Base-by-base conservation (phyloP, 2,113 vertebrate genomes). In the Struthio camelus region DNA sequence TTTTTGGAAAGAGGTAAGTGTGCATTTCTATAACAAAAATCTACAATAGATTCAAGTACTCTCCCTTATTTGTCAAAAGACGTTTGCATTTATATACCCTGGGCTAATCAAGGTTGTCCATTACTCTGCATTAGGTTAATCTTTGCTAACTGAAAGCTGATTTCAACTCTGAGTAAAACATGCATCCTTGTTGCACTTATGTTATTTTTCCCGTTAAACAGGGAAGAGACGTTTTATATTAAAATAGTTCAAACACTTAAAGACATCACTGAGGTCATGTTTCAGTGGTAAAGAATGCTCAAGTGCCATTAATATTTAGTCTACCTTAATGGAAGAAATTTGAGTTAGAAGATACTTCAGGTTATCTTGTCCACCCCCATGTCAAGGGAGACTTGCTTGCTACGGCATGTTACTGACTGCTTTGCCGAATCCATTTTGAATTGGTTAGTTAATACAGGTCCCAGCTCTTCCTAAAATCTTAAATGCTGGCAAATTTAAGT, bases 251-350 rank as follows among this genome's bases (percentile, higher is more conserved):
- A 96, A 94, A 95, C 65, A 71, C 67, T 38, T 40, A 91, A 97
- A 96, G 87, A 76, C 72, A 95, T 85, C 79, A 71, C n/a, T 78
- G 87, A 95, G 94, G 91, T 96, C 93, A 95, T 54, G 93, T 97
- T 97, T 95, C 96, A 95, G 91, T 2, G 4, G 85, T 96, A 96
- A 93, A 97, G 95, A 96, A 96, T 69, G 67, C 85, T 87, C 50
- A 11, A 73, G 75, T 90, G 93, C 82, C 96, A 97, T 97, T 97
- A 97, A 96, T 97, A 97, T 97, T 97, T 97, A 97, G 87, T 88
- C 79, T 87, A 96, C 91, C 93, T 96, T 93, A 94, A 95, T 65
- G 94, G 95, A 95, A 97, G 89, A 96, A 97, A 95, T 93, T 95
- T 73, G 91, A 97, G 94, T 96, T 95, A 93, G 91, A 95, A 96